Evolutionary conservation across 2,113 vertebrate species (phyloP), one percentile per base, ranked within the genome.

Genomic region (Euleptes europaea): DNA sequence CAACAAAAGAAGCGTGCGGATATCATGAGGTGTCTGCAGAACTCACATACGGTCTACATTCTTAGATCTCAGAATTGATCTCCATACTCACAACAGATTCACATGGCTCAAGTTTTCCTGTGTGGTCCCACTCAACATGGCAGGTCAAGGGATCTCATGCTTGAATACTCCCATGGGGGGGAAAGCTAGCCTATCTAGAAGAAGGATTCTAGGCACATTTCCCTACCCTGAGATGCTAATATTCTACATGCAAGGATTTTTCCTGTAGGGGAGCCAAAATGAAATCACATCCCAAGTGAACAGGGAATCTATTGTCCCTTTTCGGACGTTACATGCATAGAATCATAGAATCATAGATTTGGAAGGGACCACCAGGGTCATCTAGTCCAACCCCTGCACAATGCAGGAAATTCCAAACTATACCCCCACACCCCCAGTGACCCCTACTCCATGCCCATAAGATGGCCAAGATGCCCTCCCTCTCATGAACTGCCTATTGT

Each of bases 1-100:
- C 0, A 79, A 35, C 0, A 0, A 90, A 67, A 51, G 14, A 44
- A 72, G 11, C 44, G 75, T 28, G 35, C 42, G 72, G 51, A 75
- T 31, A 38, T 77, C 86, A 42, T 1, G 3, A 35, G 77, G 31
- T 5, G 15, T 13, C 77, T 49, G 9, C 35, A 49, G 35, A 82
- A 26, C 1, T 3, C 1, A 10, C n/a, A 13, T 51, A 15, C 42
- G 44, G 73, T 66, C 79, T 23, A 23, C 23, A 4, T 23, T 15
- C 51, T 80, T 49, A 17, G 33, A 54, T 33, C 28, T 31, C 28
- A n/a, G 67, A 71, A 47, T 21, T 38, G 33, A 71, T 60, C 38
- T 73, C 17, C 5, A 44, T 0, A 7, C 60, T 6, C 15, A 21
- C 54, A 44, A 54, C 51, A 47, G 40, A 72, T 74, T 33, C 19